These are phyloP conservation scores for Caretta caretta DNA, from an alignment of 2,113 vertebrate genomes.

Conservation along the genomic window DNA sequence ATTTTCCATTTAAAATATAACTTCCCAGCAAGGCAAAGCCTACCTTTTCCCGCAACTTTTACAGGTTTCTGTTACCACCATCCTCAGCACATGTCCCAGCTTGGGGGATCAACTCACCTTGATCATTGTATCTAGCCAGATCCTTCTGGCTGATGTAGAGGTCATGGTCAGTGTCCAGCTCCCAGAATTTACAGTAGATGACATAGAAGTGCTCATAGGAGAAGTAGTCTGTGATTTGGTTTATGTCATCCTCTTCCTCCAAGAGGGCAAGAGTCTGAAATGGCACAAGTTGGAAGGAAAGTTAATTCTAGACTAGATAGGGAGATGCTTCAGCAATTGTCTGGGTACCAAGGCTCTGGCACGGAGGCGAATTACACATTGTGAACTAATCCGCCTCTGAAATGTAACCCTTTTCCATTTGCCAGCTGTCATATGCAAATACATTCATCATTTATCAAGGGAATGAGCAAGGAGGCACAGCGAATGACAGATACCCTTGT, in stretches of 20 bases:
- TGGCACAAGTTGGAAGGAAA: constrained; percentile 27
- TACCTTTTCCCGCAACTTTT: background rate
- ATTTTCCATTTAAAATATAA: background rate
- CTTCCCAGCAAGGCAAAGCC: background rate
- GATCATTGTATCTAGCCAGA: constrained; percentile 94
- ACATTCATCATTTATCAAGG: background rate
- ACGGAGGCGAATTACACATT: background rate
- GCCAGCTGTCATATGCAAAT: background rate
- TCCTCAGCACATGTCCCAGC: background rate
- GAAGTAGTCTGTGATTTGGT: constrained; percentile 99
- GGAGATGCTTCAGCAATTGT: background rate
- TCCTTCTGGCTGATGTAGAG: constrained; percentile 97
- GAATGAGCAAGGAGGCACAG: background rate
- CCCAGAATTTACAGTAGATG: constrained; percentile 99
- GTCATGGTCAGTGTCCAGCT: constrained; percentile 98
- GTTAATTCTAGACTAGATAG: constrained; percentile 13
- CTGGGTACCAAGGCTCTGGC: background rate
- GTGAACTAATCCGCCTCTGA: background rate
- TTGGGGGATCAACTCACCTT: constrained; percentile 82
- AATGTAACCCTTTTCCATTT: background rate
- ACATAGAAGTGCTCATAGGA: constrained; percentile 99
- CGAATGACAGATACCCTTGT: background rate
- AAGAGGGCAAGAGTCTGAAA: constrained; percentile 93
- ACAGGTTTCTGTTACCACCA: constrained; percentile 6
- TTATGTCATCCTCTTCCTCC: constrained; percentile 99